A percentile compares a stretch with the other conserved stretches of the same genome.
These are phyloP conservation scores for Mormyrus lacerda DNA, from an alignment of 2,113 vertebrate species.

Conservation along the genomic window DNA sequence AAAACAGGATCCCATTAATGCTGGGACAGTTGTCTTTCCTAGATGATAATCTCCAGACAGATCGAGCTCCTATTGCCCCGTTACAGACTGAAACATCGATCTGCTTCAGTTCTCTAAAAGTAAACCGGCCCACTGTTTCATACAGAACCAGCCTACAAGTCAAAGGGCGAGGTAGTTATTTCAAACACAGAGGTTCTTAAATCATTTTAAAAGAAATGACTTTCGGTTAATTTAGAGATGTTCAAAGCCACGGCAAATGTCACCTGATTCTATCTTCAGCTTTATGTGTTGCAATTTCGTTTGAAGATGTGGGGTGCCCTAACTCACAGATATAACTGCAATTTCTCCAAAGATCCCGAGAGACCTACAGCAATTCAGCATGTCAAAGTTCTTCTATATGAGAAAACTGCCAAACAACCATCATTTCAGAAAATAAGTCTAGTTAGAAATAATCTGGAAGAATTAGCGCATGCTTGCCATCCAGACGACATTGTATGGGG, in stretches of 20 bases:
- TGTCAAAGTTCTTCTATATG: background rate
- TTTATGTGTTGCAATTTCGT: background rate
- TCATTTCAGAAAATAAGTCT: background rate
- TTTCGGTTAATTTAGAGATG: background rate
- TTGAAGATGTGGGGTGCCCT: background rate
- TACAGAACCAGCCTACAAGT: background rate
- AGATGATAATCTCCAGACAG: slow-evolving; percentile 17
- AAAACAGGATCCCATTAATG: slow-evolving; percentile 7
- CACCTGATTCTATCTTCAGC: background rate
- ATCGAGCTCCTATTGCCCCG: background rate
- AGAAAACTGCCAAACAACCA: background rate
- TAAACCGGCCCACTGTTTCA: background rate
- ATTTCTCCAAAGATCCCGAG: background rate
- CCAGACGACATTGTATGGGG: background rate
- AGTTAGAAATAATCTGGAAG: background rate
- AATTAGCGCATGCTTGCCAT: background rate
- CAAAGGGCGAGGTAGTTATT: background rate
- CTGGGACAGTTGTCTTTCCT: slow-evolving; percentile 1
- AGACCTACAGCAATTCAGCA: background rate
- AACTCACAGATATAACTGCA: background rate
- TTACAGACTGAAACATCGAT: slow-evolving; percentile 15
- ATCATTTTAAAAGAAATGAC: background rate
- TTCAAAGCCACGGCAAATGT: background rate
- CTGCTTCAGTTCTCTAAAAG: background rate
- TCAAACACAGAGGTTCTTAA: background rate